phyloP scores from a whole-genome alignment of 2,797 vertebrate genomes.

The Tragelaphus oryx region DNA sequence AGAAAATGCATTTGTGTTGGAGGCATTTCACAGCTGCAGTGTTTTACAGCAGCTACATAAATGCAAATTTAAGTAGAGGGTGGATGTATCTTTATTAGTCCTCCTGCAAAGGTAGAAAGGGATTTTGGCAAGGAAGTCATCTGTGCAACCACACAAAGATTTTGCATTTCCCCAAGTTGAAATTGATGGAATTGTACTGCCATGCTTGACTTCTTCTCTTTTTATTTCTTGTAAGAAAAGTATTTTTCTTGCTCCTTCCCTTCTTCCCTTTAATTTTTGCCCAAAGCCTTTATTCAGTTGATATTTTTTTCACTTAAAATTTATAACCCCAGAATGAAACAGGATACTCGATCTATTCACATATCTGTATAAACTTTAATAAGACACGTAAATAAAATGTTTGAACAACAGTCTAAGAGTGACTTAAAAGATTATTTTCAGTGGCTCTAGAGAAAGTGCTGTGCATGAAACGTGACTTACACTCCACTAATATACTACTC shows the following conservation, averaged over 20 bases:
- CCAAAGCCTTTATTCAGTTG: not conserved
- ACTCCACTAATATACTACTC: not conserved
- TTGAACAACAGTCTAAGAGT: not conserved
- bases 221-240: not conserved
- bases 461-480: not conserved
- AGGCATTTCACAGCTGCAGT: not conserved
- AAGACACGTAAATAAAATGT: not conserved
- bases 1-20: not conserved
- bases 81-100: not conserved
- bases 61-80: not conserved
- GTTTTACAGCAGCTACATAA: not conserved
- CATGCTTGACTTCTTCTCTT: slow-evolving; percentile 1
- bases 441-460: not conserved
- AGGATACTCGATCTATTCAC: not conserved
- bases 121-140: not conserved
- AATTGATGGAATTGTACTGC: not conserved
- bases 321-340: not conserved
- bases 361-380: not conserved
- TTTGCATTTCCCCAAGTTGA: slow-evolving; percentile 43
- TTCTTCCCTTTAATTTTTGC: not conserved
- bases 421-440: not conserved
- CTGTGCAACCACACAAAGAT: not conserved
- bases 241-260: not conserved
- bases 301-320: not conserved
- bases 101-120: not conserved